Evolutionary conservation across 92 coral and sea anemone genomes (phyloP), one percentile per base, ranked within the genome.

Genomic region (Zoanthus sociatus): DNA sequence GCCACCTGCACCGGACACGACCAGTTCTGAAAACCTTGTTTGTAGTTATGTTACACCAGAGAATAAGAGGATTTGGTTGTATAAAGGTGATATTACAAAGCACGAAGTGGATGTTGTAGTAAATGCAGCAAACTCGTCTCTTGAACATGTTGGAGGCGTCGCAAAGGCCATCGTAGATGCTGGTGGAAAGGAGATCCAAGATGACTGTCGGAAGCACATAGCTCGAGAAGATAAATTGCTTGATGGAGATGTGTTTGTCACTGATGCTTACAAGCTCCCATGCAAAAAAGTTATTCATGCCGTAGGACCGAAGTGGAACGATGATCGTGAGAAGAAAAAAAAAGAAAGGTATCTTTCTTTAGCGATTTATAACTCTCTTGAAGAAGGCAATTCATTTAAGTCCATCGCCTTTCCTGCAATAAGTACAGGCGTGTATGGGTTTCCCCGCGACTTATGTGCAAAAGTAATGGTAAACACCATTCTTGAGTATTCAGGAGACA

Each of bases 111-210:
- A 95, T 37, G 93, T 90, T 13, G 93, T 95, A 63, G 98, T 95
- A n/a, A 95, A 91, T 48, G 94, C 98, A 55, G 94, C 95, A 47
- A 91, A 89, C 63, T 5, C 71, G 3, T 15, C 63, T 3, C 92
- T 95, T 16, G 78, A 91, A 5, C 98, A 95, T 68, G 83, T 60
- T 42, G 95, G 92, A 6, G 98, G 98, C 15, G 87, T 92, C n/a
- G 94, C 98, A 16, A 88, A 82, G 75, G 93, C 93, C 1, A 90
- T 95, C 20, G 82, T 78, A 54, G 63, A 89, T 11, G 88, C 91
- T 11, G 98, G 94, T 8, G 98, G 98, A 73, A 71, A 66, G 33
- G 83, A 53, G 8, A 89, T 95, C 53, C 93, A 93, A 75, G 88
- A 86, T 26, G 94, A 93, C 45, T 91, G 98, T 66, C 88, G 89